phyloP scores from a whole-genome alignment of 2,113 vertebrate species.

The Chiloscyllium plagiosum region DNA sequence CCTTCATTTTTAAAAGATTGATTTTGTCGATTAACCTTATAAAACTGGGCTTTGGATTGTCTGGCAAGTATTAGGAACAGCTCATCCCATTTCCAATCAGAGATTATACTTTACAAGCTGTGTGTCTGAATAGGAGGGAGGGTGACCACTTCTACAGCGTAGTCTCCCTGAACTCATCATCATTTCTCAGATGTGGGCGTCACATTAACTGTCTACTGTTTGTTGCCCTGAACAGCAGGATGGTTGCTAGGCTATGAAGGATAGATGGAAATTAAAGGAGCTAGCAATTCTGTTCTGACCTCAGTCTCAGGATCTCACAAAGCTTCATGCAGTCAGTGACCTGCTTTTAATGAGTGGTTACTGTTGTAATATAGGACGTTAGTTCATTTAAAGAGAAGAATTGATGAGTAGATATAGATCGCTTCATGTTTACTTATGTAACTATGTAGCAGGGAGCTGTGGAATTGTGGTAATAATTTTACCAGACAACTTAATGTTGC shows the following conservation, averaged over 20 bases:
- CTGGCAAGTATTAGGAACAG: neutral
- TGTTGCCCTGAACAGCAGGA: neutral
- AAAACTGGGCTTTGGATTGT: neutral
- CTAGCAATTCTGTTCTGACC: neutral
- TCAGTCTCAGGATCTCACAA: neutral
- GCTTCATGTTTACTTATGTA: too few relatives aligned
- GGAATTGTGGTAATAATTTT: neutral
- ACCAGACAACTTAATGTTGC: too few relatives aligned
- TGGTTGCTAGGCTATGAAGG: slow-evolving; percentile 3
- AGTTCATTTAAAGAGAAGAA: neutral
- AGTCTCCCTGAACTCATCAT: neutral
- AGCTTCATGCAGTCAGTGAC: neutral
- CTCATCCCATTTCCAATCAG: neutral
- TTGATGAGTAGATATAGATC: neutral
- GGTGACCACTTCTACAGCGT: neutral
- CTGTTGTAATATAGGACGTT: neutral
- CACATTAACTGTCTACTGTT: neutral
- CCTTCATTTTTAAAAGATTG: neutral
- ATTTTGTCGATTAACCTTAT: neutral
- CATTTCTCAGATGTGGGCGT: neutral
- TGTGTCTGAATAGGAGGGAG: neutral
- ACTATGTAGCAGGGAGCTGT: neutral
- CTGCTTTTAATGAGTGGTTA: neutral
- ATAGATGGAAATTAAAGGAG: neutral
- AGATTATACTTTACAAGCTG: neutral